These are phyloP conservation scores for Osmoderma eremita DNA, from an alignment of 2,888 invertebrate species.

Conservation along the genomic window DNA sequence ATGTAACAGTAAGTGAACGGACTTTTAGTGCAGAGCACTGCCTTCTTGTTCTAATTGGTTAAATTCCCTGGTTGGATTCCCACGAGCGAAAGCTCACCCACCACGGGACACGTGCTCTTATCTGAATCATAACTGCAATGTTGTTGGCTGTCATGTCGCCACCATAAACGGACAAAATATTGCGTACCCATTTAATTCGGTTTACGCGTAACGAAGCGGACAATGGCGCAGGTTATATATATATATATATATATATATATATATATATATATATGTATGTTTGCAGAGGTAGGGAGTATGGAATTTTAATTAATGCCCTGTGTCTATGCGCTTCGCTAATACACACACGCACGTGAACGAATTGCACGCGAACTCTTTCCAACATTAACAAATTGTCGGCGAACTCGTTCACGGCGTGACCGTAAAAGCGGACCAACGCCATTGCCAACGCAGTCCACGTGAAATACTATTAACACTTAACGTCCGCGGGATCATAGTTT, in stretches of 20 bases:
- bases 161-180: constrained; percentile 34
- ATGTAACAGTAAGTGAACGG: constrained; percentile 38
- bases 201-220: constrained; percentile 32
- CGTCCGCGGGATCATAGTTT: constrained; percentile 20
- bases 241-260: too few relatives aligned
- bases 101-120: constrained; percentile 54
- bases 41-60: constrained; percentile 39
- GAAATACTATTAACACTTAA: constrained; percentile 27
- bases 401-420: not conserved
- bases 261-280: too few relatives aligned
- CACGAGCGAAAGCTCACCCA: constrained; percentile 55
- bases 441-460: constrained; percentile 10
- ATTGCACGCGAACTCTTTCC: constrained; percentile 7
- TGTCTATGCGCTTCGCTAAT: constrained; percentile 23
- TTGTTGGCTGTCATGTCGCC: constrained; percentile 41
- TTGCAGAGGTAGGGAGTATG: constrained; percentile 20
- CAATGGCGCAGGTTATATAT: constrained; percentile 18
- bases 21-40: constrained; percentile 15
- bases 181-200: constrained; percentile 34
- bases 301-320: constrained; percentile 40
- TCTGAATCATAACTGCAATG: constrained; percentile 46
- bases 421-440: constrained; percentile 1
- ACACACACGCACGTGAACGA: not conserved
- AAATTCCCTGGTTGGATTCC: constrained; percentile 55
- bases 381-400: constrained; percentile 12